A percentile compares a stretch with the other conserved stretches of the same genome.
Evolutionary conservation across 2,888 invertebrate genomes (phyloP).

Genomic region (Phyllotreta striolata): DNA sequence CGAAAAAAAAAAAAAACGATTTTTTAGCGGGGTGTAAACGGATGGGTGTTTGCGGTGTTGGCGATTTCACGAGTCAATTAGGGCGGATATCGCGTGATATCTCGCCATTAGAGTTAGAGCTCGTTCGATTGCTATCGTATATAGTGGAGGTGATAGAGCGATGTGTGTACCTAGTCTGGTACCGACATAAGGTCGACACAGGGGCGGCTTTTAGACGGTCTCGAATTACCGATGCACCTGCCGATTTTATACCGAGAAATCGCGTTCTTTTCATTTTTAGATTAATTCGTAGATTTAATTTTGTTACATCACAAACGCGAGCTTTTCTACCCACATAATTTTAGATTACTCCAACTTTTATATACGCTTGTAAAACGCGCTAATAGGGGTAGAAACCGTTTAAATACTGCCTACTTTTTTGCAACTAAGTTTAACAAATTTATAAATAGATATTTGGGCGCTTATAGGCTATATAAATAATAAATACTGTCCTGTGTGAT

Average conservation of each 20-base stretch:
- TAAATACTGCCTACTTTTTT: background rate
- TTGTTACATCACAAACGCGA: too few species aligned
- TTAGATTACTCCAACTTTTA: too few species aligned
- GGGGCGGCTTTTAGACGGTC: slow-evolving; percentile 11
- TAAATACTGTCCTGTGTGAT: slow-evolving; percentile 17
- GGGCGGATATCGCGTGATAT: slow-evolving; percentile 57
- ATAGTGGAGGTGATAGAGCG: slow-evolving; percentile 44
- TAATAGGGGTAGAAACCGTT: background rate
- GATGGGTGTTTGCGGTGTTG: slow-evolving; percentile 47
- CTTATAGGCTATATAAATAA: background rate
- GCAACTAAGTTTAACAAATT: background rate
- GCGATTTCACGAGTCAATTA: slow-evolving; percentile 61
- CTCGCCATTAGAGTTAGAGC: slow-evolving; percentile 54
- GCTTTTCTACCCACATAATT: too few species aligned
- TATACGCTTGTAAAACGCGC: too few species aligned
- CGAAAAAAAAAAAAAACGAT: too few species aligned
- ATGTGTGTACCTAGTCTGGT: slow-evolving; percentile 30
- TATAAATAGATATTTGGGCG: background rate
- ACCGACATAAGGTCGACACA: slow-evolving; percentile 30
- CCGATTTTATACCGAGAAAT: too few species aligned
- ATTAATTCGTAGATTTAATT: too few species aligned
- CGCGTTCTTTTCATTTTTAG: too few species aligned
- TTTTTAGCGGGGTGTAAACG: slow-evolving; percentile 46
- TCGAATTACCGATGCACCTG: background rate
- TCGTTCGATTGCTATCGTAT: slow-evolving; percentile 42